A percentile compares a stretch with the other conserved stretches of the same genome.
Conservation (phyloP, 2,888 invertebrate species). For the Meliscaeva auricollis region DNA sequence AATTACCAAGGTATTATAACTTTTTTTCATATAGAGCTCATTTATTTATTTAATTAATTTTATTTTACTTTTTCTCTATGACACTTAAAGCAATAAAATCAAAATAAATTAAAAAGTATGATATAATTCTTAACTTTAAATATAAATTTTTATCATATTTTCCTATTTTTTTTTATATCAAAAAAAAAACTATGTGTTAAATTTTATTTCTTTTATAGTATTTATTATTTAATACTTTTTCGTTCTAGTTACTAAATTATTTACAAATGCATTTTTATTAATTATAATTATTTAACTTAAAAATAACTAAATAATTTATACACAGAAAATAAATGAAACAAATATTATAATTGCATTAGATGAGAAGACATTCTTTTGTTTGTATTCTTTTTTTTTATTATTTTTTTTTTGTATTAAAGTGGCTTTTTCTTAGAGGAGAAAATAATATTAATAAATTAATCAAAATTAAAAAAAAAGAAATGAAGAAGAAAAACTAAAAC, state of each 20-base stretch:
- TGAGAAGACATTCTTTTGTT: conserved; percentile 69
- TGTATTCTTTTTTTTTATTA: no score
- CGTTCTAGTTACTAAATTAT: neutral
- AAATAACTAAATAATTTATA: conserved; percentile 59
- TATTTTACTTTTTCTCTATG: conserved; percentile 31
- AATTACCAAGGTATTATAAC: no score
- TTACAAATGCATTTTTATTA: conserved; percentile 18
- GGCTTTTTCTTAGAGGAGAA: conserved; percentile 53
- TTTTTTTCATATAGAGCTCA: conserved; percentile 9
- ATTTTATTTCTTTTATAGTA: neutral
- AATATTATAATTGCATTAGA: conserved; percentile 47
- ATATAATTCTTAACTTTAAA: neutral
- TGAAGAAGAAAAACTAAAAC: conserved; percentile 30
- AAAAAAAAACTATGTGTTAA: neutral
- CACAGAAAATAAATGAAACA: conserved; percentile 52
- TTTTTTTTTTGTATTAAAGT: conserved; percentile 6
- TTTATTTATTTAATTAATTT: neutral
- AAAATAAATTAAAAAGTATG: conserved; percentile 60
- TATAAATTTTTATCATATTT: neutral
- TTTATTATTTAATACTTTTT: conserved; percentile 14
- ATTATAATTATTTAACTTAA: neutral
- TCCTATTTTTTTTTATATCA: neutral
- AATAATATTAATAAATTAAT: conserved; percentile 58
- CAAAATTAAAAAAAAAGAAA: conserved; percentile 40
- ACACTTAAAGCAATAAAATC: conserved; percentile 53